These are phyloP conservation scores for Maccullochella peelii DNA, from an alignment of 2,113 vertebrate genomes.

Conservation along the genomic window DNA sequence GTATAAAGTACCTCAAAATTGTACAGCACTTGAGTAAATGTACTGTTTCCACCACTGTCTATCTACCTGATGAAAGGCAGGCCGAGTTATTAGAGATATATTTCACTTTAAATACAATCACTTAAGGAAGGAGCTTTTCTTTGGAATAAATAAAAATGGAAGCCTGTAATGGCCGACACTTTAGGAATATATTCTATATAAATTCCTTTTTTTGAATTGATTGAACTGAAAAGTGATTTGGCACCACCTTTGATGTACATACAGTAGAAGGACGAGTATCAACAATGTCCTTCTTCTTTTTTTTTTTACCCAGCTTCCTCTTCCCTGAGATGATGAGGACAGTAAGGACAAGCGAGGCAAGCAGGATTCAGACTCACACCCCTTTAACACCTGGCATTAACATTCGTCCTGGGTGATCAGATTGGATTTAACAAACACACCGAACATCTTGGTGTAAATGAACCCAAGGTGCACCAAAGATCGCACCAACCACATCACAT, in stretches of 20 bases:
- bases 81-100: neutral
- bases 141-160: neutral
- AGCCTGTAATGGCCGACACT: neutral
- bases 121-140: neutral
- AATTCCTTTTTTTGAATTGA: neutral
- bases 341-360: constrained; percentile 12
- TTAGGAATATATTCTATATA: neutral
- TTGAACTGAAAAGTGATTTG: constrained; percentile 18
- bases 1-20: neutral
- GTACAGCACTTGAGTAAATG: neutral
- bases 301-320: constrained; percentile 20
- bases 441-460: neutral
- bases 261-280: neutral
- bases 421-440: neutral
- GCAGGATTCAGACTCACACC: constrained; percentile 23
- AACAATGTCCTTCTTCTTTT: neutral
- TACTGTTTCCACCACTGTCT: neutral
- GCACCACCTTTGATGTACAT: constrained; percentile 26
- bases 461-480: neutral
- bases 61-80: neutral
- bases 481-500: neutral
- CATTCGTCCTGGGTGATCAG: constrained; percentile 28
- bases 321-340: constrained; percentile 7
- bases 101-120: constrained; percentile 19
- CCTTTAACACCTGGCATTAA: constrained; percentile 27